Evolutionary conservation across 2,888 invertebrate species (phyloP), one percentile per base, ranked within the genome.

Genomic region (Sphaeridia pumilis): DNA sequence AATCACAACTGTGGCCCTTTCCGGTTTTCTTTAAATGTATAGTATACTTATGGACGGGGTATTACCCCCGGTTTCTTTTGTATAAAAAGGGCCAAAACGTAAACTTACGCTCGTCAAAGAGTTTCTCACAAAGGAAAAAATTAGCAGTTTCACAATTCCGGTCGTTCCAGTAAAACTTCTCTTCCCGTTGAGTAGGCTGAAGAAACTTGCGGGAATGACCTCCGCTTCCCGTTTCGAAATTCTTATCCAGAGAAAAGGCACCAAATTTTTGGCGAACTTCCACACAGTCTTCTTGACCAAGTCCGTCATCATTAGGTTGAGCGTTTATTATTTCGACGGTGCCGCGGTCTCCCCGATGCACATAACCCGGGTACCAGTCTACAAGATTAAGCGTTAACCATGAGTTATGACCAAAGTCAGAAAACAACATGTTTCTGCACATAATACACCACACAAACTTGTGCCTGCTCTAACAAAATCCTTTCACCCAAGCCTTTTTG

Each of bases 351-450:
- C 57, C 59, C 44, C 57, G 57, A 22, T 66, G 55, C n/a, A 61
- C 53, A 71, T 71, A 71, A 7, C 72, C 72, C 34, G 69, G 67
- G 57, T 72, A 72, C 72, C 72, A 72, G 59, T 70, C 72, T 72
- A 52, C 21, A 27, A 3, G n/a, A n/a, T n/a, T n/a, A n/a, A n/a
- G n/a, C n/a, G n/a, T n/a, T n/a, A n/a, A n/a, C n/a, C n/a, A n/a
- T n/a, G n/a, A n/a, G n/a, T n/a, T n/a, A n/a, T n/a, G n/a, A n/a
- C n/a, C n/a, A n/a, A n/a, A n/a, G n/a, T n/a, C n/a, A n/a, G n/a
- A n/a, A n/a, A n/a, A n/a, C n/a, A n/a, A n/a, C n/a, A n/a, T n/a
- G n/a, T n/a, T n/a, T n/a, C n/a, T n/a, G n/a, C n/a, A n/a, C n/a
- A n/a, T n/a, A n/a, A n/a, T n/a, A n/a, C n/a, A n/a, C n/a, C n/a